Evolutionary conservation across 2,888 invertebrate species (phyloP).

Genomic region (Tethea ocularis): DNA sequence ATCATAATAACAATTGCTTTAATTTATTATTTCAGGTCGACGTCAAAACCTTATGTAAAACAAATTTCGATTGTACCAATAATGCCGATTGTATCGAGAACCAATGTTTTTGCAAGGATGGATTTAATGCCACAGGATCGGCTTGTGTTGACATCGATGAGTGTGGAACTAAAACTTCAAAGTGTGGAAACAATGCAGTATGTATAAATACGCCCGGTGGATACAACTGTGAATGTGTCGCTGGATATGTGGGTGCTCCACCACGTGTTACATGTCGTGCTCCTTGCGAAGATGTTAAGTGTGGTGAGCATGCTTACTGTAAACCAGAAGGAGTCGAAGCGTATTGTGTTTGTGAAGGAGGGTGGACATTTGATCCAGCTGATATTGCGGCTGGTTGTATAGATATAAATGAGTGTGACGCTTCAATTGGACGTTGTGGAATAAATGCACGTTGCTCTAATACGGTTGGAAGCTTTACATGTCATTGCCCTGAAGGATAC

Average conservation of each 20-base stretch:
- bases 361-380: conserved; percentile 95
- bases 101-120: conserved; percentile 95
- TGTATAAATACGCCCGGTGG: conserved; percentile 93
- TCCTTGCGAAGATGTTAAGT: conserved; percentile 95
- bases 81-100: conserved; percentile 95
- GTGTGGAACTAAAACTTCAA: conserved; percentile 81
- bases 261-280: conserved; percentile 92
- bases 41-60: conserved; percentile 92
- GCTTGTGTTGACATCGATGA: conserved; percentile 93
- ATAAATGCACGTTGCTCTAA: conserved; percentile 92
- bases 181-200: conserved; percentile 89
- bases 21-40: conserved; percentile 85
- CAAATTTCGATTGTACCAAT: conserved; percentile 95
- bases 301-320: conserved; percentile 94
- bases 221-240: conserved; percentile 91
- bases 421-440: conserved; percentile 91
- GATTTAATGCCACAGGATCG: conserved; percentile 91
- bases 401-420: conserved; percentile 96
- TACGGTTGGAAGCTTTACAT: conserved; percentile 90
- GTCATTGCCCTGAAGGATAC: conserved; percentile 93
- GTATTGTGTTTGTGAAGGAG: conserved; percentile 95
- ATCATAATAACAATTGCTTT: not conserved
- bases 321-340: conserved; percentile 95
- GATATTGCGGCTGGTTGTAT: conserved; percentile 95
- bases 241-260: conserved; percentile 92